Evolutionary conservation across 2,797 vertebrate species (phyloP), one percentile per base, ranked within the genome.

Genomic region (Enteromius fasciolatus): DNA sequence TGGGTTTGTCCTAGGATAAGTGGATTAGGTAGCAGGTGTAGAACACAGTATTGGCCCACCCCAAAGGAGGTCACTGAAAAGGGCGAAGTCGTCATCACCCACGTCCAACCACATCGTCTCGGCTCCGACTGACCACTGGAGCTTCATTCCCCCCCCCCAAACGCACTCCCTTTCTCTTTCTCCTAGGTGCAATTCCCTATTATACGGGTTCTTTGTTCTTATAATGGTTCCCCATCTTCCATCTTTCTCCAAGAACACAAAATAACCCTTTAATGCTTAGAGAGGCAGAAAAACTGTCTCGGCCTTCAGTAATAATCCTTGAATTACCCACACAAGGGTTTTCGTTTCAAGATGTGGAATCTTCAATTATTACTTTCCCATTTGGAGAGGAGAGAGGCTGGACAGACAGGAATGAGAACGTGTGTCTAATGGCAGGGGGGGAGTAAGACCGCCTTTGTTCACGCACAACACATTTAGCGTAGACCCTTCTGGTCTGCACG

Each of bases 181-280:
- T 70, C 33, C 39, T 67, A 33, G 14, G 33, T 85, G 89, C 90
- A 90, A 91, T 93, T 94, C 93, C 91, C 92, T 92, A 94, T 95
- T 95, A 94, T 93, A 91, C 87, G 81, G 89, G 91, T 83, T 93
- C 94, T 94, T 95, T 95, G 94, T 95, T 94, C 94, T 93, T 92
- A 92, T 95, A 94, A 94, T 95, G 94, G 94, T 94, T 94, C 92
- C 92, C 91, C 93, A 91, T 93, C 92, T 93, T 90, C 93, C 93
- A 93, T 94, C 93, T 94, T 86, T 81, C 91, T 78, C 81, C 92
- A 92, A 93, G 94, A 95, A 94, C 94, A 95, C 93, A 95, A 94
- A 95, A 95, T 94, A 94, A 94, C 93, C 94, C 94, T 94, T 94
- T 95, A 95, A 94, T 95, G 93, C 94, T 94, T 93, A 92, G 93